Conservation (phyloP, 2,113 vertebrate genomes). For the Egretta garzetta region DNA sequence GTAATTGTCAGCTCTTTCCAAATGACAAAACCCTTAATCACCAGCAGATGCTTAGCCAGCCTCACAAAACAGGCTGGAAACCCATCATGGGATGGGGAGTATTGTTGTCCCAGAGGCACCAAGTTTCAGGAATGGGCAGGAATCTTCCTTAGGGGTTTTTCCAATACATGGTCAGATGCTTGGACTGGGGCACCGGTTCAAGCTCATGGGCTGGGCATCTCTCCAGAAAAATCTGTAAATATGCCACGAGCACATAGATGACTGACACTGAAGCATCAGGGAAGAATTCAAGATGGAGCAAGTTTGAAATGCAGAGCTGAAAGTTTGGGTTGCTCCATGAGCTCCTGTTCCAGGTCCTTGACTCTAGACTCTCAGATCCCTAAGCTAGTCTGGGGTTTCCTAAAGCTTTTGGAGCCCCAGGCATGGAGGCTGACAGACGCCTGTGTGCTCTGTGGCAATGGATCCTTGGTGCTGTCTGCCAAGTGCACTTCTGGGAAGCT, state of each 20-base stretch:
- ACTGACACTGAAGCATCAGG: not conserved
- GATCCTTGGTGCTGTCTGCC: not conserved
- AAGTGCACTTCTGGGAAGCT: not conserved
- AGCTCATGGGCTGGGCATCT: not conserved
- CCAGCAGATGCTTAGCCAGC: conserved; percentile 50
- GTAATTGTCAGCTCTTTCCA: conserved; percentile 53
- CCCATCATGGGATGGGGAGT: not conserved
- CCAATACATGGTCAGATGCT: not conserved
- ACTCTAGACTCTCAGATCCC: not conserved
- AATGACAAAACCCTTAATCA: conserved; percentile 56
- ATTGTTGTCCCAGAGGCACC: not conserved
- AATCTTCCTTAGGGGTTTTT: conserved; percentile 15
- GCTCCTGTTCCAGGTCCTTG: not conserved
- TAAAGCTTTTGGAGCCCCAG: not conserved
- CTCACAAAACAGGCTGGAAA: not conserved
- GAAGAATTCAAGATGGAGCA: not conserved
- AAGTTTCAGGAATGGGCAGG: conserved; percentile 48
- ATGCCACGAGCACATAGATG: not conserved
- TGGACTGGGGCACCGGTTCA: not conserved
- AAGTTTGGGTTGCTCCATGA: not conserved
- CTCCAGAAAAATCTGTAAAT: not conserved
- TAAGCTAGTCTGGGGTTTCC: not conserved
- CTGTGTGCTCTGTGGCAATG: not conserved
- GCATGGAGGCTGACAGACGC: not conserved
- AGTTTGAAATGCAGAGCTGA: not conserved